Evolutionary conservation across 1,140 invertebrate species (phyloP).

Genomic region (Zaprionus davidi): DNA sequence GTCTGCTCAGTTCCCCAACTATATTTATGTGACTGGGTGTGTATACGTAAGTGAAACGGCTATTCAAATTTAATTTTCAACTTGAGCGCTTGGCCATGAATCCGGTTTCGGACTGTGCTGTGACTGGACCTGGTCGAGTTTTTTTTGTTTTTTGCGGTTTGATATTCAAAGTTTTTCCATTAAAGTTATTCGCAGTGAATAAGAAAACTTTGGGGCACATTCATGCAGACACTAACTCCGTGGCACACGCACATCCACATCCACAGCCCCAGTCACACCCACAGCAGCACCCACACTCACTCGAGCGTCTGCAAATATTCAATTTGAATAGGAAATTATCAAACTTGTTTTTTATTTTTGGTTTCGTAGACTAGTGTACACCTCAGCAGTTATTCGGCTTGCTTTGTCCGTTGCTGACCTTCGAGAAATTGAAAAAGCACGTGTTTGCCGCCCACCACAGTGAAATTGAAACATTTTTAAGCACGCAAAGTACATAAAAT

Average conservation of each 20-base stretch:
- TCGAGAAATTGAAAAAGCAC: conserved; percentile 52
- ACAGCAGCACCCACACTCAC: conserved; percentile 19
- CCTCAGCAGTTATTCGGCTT: conserved; percentile 37
- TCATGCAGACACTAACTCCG: conserved; percentile 5
- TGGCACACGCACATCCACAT: conserved; percentile 18
- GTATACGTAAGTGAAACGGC: conserved; percentile 28
- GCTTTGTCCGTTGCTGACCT: conserved; percentile 61
- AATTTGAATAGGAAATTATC: conserved; percentile 81
- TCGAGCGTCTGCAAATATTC: conserved; percentile 71
- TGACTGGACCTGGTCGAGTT: conserved; percentile 22
- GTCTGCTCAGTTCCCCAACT: background rate
- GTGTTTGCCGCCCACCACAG: conserved; percentile 15
- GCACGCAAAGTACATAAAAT: conserved; percentile 80
- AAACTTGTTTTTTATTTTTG: conserved; percentile 63
- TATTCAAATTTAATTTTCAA: conserved; percentile 82
- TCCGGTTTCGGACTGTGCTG: conserved; percentile 10
- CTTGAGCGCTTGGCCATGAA: conserved; percentile 53
- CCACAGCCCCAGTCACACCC: conserved; percentile 27
- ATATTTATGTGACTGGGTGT: conserved; percentile 19
- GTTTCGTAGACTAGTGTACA: background rate
- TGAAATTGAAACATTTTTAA: conserved; percentile 64
- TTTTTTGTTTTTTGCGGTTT: conserved; percentile 73
- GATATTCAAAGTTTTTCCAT: conserved; percentile 83
- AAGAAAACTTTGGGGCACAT: conserved; percentile 68
- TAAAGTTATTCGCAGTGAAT: conserved; percentile 80